Evolutionary conservation across 2,113 vertebrate species (phyloP).

Genomic region (Regulus satrapa): DNA sequence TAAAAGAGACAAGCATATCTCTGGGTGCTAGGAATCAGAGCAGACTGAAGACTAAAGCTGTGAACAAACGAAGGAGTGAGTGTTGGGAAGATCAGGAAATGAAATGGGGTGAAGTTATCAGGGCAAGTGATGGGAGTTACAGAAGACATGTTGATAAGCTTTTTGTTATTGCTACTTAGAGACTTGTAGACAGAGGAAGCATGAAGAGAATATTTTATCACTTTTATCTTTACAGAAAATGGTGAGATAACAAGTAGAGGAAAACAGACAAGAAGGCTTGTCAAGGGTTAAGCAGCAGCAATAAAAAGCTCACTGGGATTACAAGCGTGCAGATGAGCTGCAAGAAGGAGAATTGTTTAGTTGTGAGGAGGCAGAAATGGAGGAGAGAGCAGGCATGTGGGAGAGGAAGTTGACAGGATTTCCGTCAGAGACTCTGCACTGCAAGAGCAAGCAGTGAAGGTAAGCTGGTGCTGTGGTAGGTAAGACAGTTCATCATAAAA

Average conservation of each 20-base stretch:
- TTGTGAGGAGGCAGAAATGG: neutral
- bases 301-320: neutral
- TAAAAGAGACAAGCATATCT: neutral
- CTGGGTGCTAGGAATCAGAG: neutral
- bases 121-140: neutral
- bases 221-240: neutral
- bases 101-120: neutral
- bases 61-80: neutral
- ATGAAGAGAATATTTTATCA: neutral
- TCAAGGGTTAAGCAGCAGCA: neutral
- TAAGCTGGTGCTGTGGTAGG: neutral
- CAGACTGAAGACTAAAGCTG: neutral
- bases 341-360: neutral
- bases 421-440: neutral
- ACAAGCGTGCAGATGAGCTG: neutral
- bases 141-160: neutral
- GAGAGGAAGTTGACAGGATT: conserved; percentile 52
- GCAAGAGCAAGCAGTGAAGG: neutral
- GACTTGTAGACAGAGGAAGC: neutral
- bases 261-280: neutral
- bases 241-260: neutral
- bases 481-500: neutral
- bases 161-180: neutral
- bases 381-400: neutral
- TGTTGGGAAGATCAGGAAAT: neutral